Evolutionary conservation across 2,797 vertebrate genomes (phyloP), one percentile per base, ranked within the genome.

Genomic region (Pantherophis alleghaniensis): DNA sequence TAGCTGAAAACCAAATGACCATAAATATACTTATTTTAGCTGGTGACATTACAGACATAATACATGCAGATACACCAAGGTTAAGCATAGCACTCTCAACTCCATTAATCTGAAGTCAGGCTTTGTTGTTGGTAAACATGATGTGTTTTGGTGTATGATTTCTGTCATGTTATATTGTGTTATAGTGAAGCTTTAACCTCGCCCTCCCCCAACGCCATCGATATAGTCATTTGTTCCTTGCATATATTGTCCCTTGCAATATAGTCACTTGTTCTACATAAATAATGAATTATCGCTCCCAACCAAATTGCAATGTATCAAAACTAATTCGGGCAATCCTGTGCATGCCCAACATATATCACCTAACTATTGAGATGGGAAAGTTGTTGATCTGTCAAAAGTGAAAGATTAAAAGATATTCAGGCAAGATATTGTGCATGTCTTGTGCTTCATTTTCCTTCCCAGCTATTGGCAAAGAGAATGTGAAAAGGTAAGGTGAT

Each of bases 361-460:
- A 69, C 13, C n/a, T 18, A 86, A 57, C 91, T 60, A 18, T 91
- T 88, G 92, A 88, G 16, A 37, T 3, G 66, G 18, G 89, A 60
- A 32, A 55, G 26, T 94, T 90, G 93, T 94, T 90, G 90, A 26
- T 91, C 57, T 92, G 86, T 92, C 88, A 90, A 94, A 95, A 91
- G 13, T 14, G 92, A 0, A 0, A 92, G 87, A 91, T 60, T 79
- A 91, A 90, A 93, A 12, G 37, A 90, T 93, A 93, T 37, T 74
- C 69, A 74, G 32, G 69, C 69, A 86, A 32, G 28, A 37, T 87
- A 37, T 91, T 47, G 90, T 92, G 93, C 86, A 94, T 22, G 0
- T 53, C 42, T 60, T 60, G 79, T 94, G 18, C 2, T 24, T 63
- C 92, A 95, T 94, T 13, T 69, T 13, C 28, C 4, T 26, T 14